phyloP scores from a whole-genome alignment of 2,797 vertebrate genomes.

The Podargus strigoides region DNA sequence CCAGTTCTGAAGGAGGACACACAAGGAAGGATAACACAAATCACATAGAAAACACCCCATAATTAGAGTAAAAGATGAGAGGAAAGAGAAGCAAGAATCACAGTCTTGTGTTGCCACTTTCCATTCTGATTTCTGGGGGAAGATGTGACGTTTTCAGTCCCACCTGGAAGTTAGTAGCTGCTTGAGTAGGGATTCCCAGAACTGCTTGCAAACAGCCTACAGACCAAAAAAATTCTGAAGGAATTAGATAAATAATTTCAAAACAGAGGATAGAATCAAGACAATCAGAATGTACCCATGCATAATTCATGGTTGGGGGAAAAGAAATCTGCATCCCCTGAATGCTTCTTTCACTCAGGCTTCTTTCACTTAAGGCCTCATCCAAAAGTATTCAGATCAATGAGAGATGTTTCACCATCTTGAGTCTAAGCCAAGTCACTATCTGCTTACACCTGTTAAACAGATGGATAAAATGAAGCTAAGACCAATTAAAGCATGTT shows the following conservation, averaged over 20 bases:
- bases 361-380: conserved; percentile 9
- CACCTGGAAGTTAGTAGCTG: conserved; percentile 1
- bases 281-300: conserved; percentile 52
- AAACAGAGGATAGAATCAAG: conserved; percentile 41
- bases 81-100: not conserved
- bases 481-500: not conserved
- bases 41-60: not conserved
- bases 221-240: not conserved
- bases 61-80: not conserved
- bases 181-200: not conserved
- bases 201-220: not conserved
- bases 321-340: not conserved
- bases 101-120: not conserved
- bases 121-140: not conserved
- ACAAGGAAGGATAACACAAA: not conserved
- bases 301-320: not conserved
- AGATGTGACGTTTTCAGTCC: not conserved
- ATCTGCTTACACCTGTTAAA: not conserved
- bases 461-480: not conserved
- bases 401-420: not conserved
- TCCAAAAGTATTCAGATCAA: conserved; percentile 26
- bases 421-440: not conserved
- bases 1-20: not conserved
- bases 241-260: conserved; percentile 48
- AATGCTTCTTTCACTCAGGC: conserved; percentile 26